Percentiles rank a stretch among this genome's conserved stretches.
Conservation (phyloP, 2,888 invertebrate genomes). For the Hanleya hanleyi region DNA sequence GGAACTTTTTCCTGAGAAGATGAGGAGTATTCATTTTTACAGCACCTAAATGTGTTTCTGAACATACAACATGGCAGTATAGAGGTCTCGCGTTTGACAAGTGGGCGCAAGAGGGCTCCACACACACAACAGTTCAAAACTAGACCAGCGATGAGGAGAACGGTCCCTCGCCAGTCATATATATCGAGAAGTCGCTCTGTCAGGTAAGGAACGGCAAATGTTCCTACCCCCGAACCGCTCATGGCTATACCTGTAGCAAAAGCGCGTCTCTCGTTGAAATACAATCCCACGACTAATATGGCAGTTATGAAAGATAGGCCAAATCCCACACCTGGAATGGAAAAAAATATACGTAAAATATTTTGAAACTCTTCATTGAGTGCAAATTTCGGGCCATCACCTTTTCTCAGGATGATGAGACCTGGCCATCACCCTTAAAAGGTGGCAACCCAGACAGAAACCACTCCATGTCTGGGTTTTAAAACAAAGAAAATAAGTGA, state of each 20-base stretch:
- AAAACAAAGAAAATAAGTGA: too few relatives aligned
- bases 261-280: slow-evolving; percentile 95
- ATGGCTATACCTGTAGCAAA: slow-evolving; percentile 97
- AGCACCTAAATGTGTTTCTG: too few relatives aligned
- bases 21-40: too few relatives aligned
- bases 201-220: slow-evolving; percentile 87
- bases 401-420: too few relatives aligned
- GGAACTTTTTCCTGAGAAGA: too few relatives aligned
- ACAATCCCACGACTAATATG: slow-evolving; percentile 96
- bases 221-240: slow-evolving; percentile 92
- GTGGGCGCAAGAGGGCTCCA: slow-evolving; percentile 91
- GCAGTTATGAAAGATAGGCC: slow-evolving; percentile 98
- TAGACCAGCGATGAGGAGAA: slow-evolving; percentile 83
- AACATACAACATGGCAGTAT: background rate
- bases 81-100: slow-evolving; percentile 68
- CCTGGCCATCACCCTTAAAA: too few relatives aligned
- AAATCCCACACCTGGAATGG: slow-evolving; percentile 86
- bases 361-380: too few relatives aligned
- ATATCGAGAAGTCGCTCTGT: slow-evolving; percentile 77
- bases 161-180: slow-evolving; percentile 56
- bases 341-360: background rate
- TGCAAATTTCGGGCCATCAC: too few relatives aligned
- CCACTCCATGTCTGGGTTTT: too few relatives aligned
- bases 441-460: too few relatives aligned
- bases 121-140: slow-evolving; percentile 90